Evolutionary conservation across 1,140 invertebrate genomes (phyloP), one percentile per base, ranked within the genome.

Genomic region (Hylaeus anthracinus): DNA sequence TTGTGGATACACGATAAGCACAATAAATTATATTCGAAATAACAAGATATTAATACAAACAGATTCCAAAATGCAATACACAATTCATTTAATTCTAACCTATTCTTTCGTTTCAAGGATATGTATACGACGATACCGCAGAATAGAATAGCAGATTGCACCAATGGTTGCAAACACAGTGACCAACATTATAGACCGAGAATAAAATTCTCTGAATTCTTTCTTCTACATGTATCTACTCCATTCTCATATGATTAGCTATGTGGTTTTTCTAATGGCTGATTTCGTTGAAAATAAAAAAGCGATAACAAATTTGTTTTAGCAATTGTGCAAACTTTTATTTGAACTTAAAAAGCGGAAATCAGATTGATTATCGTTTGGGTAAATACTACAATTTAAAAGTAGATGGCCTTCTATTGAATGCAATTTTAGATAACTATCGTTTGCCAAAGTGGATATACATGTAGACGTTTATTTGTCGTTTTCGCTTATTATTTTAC

Each of bases 121-220:
- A 26, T 26, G 26, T 26, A 39, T 26, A 58, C 15, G 4, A 26
- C 12, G 10, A 2, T 51, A 10, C 5, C 43, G 51, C 2, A 8
- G 51, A 1, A 1, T 51, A 10, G 2, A 26, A 77, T 43, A 45
- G n/a, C 26, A 12, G 41, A 5, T 37, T 45, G n/a, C 39, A 10
- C 1, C 51, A 67, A 26, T n/a, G 26, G 5, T 15, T 67, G 43
- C 1, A 14, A 37, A 37, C 64, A 69, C 14, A 9, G 5, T 48
- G 41, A 48, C 66, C 65, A 77, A 77, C 75, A 15, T 75, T 65
- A 56, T 12, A 71, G 6, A 10, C 15, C 8, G 15, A 51, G 37
- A 77, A 70, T 67, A 51, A 48, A 56, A 15, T 48, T 65, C 1
- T 37, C 3, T 5, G 10, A 15, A 4, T 60, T 2, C 9, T 58